Percentiles rank a stretch among this genome's conserved stretches.
Conservation (phyloP, 2,888 invertebrate species). For the Clunio marinus region DNA sequence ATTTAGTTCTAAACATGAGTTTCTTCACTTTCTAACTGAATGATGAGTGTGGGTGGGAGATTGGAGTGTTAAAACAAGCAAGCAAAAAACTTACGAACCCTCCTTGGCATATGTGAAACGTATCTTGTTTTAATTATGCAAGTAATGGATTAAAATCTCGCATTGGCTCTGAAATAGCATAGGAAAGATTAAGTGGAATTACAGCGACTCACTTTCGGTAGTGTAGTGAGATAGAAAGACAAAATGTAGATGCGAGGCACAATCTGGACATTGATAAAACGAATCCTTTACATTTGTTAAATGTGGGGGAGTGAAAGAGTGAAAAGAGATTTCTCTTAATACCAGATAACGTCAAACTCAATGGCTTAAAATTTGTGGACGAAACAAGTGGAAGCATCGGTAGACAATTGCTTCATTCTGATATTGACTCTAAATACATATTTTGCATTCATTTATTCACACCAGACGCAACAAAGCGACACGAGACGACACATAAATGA, state of each 20-base stretch:
- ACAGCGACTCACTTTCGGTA: conserved; percentile 20
- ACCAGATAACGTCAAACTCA: conserved; percentile 11
- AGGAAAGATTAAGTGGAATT: conserved; percentile 34
- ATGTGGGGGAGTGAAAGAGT: not conserved
- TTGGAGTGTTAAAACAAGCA: no score
- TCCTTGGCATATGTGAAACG: conserved; percentile 11
- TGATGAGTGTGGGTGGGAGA: not conserved
- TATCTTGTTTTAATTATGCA: conserved; percentile 36
- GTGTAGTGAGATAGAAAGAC: not conserved
- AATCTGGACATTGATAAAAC: conserved; percentile 32
- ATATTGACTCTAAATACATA: not conserved
- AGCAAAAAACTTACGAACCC: not conserved
- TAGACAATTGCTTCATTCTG: not conserved
- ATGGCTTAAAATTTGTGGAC: not conserved
- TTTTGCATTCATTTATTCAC: conserved; percentile 12
- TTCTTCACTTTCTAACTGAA: not conserved
- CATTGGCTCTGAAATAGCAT: conserved; percentile 6
- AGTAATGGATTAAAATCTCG: conserved; percentile 35
- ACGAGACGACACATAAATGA: not conserved
- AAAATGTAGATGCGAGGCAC: not conserved
- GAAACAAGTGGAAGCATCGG: conserved; percentile 1
- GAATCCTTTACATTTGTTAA: conserved; percentile 5
- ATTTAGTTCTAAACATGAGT: conserved; percentile 2
- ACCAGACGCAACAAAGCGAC: conserved; percentile 8
- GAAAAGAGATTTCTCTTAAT: not conserved